These are phyloP conservation scores for Palythoa grandiflora DNA, from an alignment of 92 coral and sea anemone genomes.

Conservation along the genomic window DNA sequence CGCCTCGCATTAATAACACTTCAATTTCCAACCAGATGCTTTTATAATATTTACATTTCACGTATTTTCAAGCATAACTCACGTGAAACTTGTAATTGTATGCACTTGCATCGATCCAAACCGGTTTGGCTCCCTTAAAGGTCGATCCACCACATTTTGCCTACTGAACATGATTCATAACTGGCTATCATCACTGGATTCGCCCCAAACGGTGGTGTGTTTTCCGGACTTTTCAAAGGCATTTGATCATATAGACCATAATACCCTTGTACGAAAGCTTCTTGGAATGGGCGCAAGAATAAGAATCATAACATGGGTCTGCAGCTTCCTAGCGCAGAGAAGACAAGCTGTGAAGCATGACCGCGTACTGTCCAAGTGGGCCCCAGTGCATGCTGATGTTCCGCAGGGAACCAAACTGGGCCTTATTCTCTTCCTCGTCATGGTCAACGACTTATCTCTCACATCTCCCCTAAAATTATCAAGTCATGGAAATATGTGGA, in stretches of 20 bases:
- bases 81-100: too few relatives aligned
- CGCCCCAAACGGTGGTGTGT: background rate
- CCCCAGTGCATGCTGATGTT: too few relatives aligned
- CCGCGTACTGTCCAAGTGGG: too few relatives aligned
- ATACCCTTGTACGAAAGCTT: background rate
- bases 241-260: background rate
- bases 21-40: too few relatives aligned
- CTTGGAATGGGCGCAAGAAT: background rate
- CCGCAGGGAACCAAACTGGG: too few relatives aligned
- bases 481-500: background rate
- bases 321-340: background rate
- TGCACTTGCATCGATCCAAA: background rate
- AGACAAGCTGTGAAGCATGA: background rate
- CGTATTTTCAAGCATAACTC: too few relatives aligned
- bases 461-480: background rate
- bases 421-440: background rate
- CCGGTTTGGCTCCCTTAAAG: background rate
- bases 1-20: too few relatives aligned
- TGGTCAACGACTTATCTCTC: background rate
- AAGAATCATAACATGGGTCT: background rate
- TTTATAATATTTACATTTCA: too few relatives aligned
- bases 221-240: too few relatives aligned
- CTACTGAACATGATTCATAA: too few relatives aligned
- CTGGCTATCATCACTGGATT: too few relatives aligned
- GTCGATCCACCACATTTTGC: background rate